Conservation (phyloP, 2,797 vertebrate genomes). For the Labeo calbasu region DNA sequence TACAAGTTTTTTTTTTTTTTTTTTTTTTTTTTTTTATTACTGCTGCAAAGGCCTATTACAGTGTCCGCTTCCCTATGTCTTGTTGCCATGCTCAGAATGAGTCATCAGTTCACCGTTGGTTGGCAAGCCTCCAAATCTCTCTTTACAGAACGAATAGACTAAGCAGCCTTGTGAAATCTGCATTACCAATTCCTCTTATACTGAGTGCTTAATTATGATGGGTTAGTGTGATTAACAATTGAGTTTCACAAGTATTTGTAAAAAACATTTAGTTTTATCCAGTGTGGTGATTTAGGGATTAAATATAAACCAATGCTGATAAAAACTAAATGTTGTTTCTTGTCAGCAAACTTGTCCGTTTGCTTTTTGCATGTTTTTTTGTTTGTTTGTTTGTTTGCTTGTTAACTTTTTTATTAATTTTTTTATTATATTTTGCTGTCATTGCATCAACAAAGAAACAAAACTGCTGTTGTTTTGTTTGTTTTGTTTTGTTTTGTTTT, state of each 20-base stretch:
- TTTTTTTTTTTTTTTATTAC: neutral
- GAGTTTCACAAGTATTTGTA: slow-evolving; percentile 49
- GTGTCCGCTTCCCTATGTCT: slow-evolving; percentile 30
- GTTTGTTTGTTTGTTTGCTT: neutral
- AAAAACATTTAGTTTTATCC: slow-evolving; percentile 44
- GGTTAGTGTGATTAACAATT: slow-evolving; percentile 43
- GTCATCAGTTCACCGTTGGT: slow-evolving; percentile 51
- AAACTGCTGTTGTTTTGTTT: too few species aligned
- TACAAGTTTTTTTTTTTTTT: too few species aligned
- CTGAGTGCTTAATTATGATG: slow-evolving; percentile 40
- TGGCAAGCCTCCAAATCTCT: slow-evolving; percentile 45
- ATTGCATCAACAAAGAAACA: too few species aligned
- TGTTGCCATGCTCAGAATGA: slow-evolving; percentile 57
- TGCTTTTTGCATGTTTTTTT: neutral
- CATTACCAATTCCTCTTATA: slow-evolving; percentile 41
- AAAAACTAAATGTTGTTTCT: neutral
- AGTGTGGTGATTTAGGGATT: slow-evolving; percentile 31
- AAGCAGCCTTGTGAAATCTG: slow-evolving; percentile 48
- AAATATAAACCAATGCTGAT: slow-evolving; percentile 34
- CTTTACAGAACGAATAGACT: slow-evolving; percentile 36
- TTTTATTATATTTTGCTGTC: neutral
- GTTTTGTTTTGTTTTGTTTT: too few species aligned
- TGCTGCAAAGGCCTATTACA: slow-evolving; percentile 35
- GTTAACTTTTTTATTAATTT: neutral
- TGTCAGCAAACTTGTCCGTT: neutral